These are phyloP conservation scores for Rhynchomys soricoides DNA, from an alignment of 2,113 vertebrate genomes.

Conservation along the genomic window DNA sequence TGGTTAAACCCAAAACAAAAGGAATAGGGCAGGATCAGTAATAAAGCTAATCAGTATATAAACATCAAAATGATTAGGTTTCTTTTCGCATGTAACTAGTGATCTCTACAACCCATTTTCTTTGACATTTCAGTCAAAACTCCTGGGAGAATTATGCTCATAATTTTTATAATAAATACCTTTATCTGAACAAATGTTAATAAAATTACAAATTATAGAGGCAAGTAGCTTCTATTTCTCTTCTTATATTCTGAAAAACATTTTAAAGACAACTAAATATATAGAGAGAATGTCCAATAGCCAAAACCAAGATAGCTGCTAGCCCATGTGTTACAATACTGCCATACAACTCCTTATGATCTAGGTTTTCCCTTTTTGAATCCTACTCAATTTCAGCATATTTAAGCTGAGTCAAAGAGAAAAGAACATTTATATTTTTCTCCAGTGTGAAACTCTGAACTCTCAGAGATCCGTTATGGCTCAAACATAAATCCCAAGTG, in stretches of 20 bases:
- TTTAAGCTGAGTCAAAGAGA: background rate
- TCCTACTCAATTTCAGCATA: background rate
- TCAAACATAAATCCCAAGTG: background rate
- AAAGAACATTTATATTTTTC: background rate
- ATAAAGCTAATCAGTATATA: background rate
- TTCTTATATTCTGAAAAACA: constrained; percentile 25
- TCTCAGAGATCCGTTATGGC: background rate
- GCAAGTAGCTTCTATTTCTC: background rate
- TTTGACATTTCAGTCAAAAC: constrained; percentile 13
- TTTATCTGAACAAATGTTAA: constrained; percentile 43
- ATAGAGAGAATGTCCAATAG: background rate
- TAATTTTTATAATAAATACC: background rate
- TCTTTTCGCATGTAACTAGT: background rate
- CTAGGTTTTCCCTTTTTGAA: background rate
- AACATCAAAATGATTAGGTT: background rate
- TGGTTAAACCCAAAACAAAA: background rate
- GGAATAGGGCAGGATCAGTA: background rate
- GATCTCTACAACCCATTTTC: background rate
- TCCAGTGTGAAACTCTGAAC: background rate
- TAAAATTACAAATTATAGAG: background rate
- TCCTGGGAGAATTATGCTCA: background rate
- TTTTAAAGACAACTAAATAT: constrained; percentile 44
- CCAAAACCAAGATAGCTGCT: background rate
- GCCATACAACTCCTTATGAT: background rate
- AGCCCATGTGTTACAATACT: too few relatives aligned